These are phyloP conservation scores for Edolisoma coerulescens DNA, from an alignment of 2,113 vertebrate genomes.

Conservation along the genomic window DNA sequence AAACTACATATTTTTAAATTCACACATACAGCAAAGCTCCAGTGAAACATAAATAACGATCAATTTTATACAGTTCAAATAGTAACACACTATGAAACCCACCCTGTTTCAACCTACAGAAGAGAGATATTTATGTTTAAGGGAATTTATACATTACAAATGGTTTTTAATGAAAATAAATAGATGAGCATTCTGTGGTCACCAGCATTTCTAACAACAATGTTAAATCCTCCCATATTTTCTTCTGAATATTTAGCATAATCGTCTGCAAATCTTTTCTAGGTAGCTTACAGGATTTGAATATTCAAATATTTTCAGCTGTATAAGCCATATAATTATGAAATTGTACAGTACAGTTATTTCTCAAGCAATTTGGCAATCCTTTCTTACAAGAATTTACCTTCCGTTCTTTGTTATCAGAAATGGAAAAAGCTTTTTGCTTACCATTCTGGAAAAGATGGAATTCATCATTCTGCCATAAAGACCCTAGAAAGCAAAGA, in stretches of 20 bases:
- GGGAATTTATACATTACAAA: constrained; percentile 21
- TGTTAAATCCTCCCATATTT: constrained; percentile 13
- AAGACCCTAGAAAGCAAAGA: constrained; percentile 74
- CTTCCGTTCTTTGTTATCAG: constrained; percentile 58
- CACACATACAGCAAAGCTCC: constrained; percentile 44
- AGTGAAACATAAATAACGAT: constrained; percentile 67
- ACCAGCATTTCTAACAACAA: constrained; percentile 41
- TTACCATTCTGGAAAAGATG: constrained; percentile 73
- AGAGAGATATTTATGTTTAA: constrained; percentile 11
- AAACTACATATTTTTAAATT: constrained; percentile 66
- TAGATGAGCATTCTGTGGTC: constrained; percentile 19
- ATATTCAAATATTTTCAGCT: constrained; percentile 64
- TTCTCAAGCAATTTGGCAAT: constrained; percentile 55
- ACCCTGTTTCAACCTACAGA: constrained; percentile 6
- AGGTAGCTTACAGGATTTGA: constrained; percentile 58
- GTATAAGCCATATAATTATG: constrained; percentile 61
- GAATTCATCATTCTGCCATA: constrained; percentile 73
- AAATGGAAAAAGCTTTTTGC: constrained; percentile 70
- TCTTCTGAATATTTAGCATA: constrained; percentile 19
- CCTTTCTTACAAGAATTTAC: constrained; percentile 45
- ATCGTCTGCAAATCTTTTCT: constrained; percentile 40
- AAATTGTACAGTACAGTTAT: constrained; percentile 49
- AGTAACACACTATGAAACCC: constrained; percentile 15
- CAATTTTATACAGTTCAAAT: constrained; percentile 48
- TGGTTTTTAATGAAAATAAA: constrained; percentile 45